Evolutionary conservation across 2,888 invertebrate genomes (phyloP), one percentile per base, ranked within the genome.

Genomic region (Copidosoma aretas): DNA sequence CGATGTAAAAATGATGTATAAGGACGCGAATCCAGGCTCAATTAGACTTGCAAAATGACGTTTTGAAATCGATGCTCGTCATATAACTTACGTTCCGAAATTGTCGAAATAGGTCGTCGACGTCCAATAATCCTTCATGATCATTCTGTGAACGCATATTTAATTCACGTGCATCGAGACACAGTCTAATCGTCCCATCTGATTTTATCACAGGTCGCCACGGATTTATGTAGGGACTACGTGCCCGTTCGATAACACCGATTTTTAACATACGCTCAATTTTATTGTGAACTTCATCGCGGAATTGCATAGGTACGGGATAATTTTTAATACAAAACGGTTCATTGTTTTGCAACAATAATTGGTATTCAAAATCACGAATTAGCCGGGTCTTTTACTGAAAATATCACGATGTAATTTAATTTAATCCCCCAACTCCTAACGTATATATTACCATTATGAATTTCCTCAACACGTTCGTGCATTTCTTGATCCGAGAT

Each of bases 1-100:
- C 10, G 19, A n/a, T 17, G 58, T 12, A 25, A 21, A 24, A 66
- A 66, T 10, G 39, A 54, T 1, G 60, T 66, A 21, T 60, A 66
- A 14, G 60, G 53, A 10, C 54, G 51, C 10, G 59, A 59, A 22
- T 59, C 59, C 1, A 1, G 1, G 1, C 43, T 12, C 5, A 59
- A 21, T 10, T 41, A n/a, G 4, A 59, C 21, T 43, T 59, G 59
- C 59, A 41, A 59, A 59, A 43, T 22, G 43, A n/a, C 41, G 22
- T 10, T 17, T 17, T 59, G 4, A 43, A 1, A 8, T 41, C 4
- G 43, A 41, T 15, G 21, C 21, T 41, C 5, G 41, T 41, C 1
- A 39, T 21, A 15, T 12, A 14, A 2, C 41, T n/a, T 19, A 19
- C 19, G 14, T 24, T 21, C 1, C 4, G 15, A 21, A 41, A 43